Conservation (phyloP, 1,140 invertebrate species). For the Uloborus diversus region DNA sequence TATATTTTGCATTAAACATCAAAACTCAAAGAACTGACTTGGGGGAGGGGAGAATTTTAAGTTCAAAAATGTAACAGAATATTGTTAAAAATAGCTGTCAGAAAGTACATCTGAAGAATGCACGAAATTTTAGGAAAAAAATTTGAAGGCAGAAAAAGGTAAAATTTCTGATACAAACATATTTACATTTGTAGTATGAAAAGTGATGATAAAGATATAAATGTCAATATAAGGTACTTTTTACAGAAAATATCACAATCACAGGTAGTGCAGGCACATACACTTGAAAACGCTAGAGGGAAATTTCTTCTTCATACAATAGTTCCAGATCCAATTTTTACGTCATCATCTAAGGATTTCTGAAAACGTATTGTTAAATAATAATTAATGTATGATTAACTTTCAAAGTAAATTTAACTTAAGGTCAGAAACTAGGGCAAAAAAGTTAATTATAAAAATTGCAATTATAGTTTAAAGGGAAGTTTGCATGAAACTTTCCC, state of each 20-base stretch:
- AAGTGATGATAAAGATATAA: not conserved
- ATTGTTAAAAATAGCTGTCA: too few relatives aligned
- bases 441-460: not conserved
- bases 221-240: not conserved
- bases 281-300: too few relatives aligned
- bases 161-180: not conserved
- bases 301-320: conserved; percentile 30
- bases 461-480: too few relatives aligned
- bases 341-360: conserved; percentile 34
- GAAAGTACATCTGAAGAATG: too few relatives aligned
- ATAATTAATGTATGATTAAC: not conserved
- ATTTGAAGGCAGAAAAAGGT: too few relatives aligned
- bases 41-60: too few relatives aligned
- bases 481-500: too few relatives aligned
- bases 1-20: too few relatives aligned
- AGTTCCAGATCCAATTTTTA: conserved; percentile 17
- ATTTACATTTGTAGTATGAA: too few relatives aligned
- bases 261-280: conserved; percentile 15
- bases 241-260: conserved; percentile 35
- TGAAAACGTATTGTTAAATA: not conserved
- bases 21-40: too few relatives aligned
- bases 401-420: not conserved
- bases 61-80: too few relatives aligned
- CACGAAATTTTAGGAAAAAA: too few relatives aligned
- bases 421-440: not conserved